A percentile compares a stretch with the other conserved stretches of the same genome.
Evolutionary conservation across 2,888 invertebrate genomes (phyloP).

Genomic region (Coenonympha glycerion): DNA sequence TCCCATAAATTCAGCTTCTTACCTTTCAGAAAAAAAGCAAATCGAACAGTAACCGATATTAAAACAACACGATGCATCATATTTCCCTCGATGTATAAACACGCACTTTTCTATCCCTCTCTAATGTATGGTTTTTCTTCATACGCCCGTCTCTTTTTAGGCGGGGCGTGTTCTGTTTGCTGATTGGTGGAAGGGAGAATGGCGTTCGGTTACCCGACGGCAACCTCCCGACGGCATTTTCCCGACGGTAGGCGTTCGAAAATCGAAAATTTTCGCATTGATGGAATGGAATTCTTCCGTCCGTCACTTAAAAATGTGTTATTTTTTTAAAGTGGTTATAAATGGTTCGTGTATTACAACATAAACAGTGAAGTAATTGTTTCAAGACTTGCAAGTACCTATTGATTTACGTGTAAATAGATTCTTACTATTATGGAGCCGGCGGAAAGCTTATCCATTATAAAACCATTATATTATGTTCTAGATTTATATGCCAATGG

Average conservation of each 20-base stretch:
- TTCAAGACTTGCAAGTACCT: too few relatives aligned
- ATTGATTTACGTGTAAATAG: too few relatives aligned
- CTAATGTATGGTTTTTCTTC: constrained; percentile 44
- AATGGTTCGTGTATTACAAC: constrained; percentile 11
- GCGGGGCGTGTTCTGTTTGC: constrained; percentile 61
- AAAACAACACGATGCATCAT: constrained; percentile 74
- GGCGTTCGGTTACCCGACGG: constrained; percentile 49
- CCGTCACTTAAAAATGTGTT: constrained; percentile 21
- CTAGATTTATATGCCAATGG: too few relatives aligned
- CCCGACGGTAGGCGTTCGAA: constrained; percentile 63
- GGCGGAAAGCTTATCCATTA: too few relatives aligned
- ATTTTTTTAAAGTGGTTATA: constrained; percentile 10
- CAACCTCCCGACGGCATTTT: constrained; percentile 67
- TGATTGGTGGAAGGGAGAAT: constrained; percentile 68
- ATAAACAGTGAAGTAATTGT: constrained; percentile 2
- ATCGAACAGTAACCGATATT: constrained; percentile 69
- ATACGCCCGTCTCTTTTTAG: constrained; percentile 40
- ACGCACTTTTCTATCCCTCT: constrained; percentile 52
- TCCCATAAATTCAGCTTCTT: constrained; percentile 39
- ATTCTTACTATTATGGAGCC: too few relatives aligned
- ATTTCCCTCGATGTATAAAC: constrained; percentile 62
- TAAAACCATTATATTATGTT: too few relatives aligned
- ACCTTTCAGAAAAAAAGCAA: constrained; percentile 56
- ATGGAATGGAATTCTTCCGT: constrained; percentile 28
- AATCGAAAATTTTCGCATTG: constrained; percentile 50